These are phyloP conservation scores for Ctenodactylus gundi DNA, from an alignment of 2,113 vertebrate species.

Conservation along the genomic window DNA sequence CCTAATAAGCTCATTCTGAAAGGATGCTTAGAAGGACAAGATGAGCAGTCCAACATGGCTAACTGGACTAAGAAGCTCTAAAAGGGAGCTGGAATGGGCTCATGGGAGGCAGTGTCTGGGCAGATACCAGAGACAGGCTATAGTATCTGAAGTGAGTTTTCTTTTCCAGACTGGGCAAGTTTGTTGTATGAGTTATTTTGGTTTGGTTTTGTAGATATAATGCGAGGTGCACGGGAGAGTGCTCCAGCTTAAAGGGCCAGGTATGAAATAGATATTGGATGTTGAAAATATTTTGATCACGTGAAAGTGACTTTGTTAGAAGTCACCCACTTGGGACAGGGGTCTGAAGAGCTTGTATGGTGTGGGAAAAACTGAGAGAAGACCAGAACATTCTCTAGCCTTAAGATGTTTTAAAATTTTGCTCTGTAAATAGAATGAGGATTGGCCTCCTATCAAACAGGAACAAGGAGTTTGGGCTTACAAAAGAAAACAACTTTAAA, in stretches of 20 bases:
- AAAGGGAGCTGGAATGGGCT: not conserved
- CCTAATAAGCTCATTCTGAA: not conserved
- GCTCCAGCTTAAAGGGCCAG: not conserved
- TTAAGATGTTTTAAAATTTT: not conserved
- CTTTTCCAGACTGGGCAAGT: not conserved
- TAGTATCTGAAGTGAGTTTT: not conserved
- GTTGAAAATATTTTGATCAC: not conserved
- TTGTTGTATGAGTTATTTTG: not conserved
- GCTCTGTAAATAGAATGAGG: not conserved
- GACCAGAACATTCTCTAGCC: not conserved
- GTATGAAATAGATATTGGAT: not conserved
- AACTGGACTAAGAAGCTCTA: not conserved
- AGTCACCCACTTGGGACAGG: not conserved
- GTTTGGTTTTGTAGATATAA: not conserved
- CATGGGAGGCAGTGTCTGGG: not conserved
- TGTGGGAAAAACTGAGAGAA: not conserved
- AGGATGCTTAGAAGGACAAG: not conserved
- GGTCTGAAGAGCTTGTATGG: not conserved
- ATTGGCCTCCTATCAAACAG: not conserved
- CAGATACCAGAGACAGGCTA: not conserved
- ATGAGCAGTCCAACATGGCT: not conserved
- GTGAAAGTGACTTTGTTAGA: not conserved
- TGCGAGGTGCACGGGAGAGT: not conserved
- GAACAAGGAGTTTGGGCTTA: not conserved
- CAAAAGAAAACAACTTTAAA: conserved; percentile 27